Percentiles rank a stretch among this genome's conserved stretches.
Conservation (phyloP, 2,113 vertebrate genomes). For the Theristicus caerulescens region DNA sequence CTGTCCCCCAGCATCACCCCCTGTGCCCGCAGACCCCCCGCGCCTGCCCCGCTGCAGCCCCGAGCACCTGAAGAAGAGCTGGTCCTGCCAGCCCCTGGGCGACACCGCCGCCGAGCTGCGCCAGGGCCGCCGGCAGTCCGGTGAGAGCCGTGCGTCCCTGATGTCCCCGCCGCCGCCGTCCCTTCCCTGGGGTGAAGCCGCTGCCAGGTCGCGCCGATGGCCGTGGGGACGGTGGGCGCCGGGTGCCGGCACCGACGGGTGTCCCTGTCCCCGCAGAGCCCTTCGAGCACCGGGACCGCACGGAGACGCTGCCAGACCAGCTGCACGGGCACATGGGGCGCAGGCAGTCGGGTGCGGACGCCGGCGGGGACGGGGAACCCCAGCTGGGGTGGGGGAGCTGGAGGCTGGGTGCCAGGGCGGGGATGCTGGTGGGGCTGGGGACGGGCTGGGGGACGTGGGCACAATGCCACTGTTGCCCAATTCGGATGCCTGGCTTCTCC, state of each 20-base stretch:
- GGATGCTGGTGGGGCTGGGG: neutral
- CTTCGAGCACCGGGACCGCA: constrained; percentile 12
- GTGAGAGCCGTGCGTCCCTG: constrained; percentile 44
- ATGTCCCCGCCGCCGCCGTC: neutral
- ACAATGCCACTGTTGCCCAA: neutral
- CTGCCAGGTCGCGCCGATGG: neutral
- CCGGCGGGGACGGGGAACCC: neutral
- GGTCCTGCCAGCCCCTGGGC: constrained; percentile 72
- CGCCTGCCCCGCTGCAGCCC: constrained; percentile 87
- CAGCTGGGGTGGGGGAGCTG: neutral
- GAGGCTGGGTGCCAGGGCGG: neutral
- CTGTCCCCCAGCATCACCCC: neutral
- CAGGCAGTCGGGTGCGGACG: constrained; percentile 60
- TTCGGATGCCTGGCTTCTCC: neutral
- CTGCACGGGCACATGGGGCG: constrained; percentile 3
- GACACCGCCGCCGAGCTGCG: neutral
- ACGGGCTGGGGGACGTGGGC: fast-evolving
- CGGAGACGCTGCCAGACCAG: constrained; percentile 15
- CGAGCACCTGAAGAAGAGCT: constrained; percentile 84
- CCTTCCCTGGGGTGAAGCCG: neutral
- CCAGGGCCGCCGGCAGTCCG: constrained; percentile 86
- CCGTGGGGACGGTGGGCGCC: fast-evolving
- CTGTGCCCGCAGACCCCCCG: neutral
- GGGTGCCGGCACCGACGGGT: neutral
- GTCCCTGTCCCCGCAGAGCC: constrained; percentile 64